These are phyloP conservation scores for Trichechus manatus DNA, from an alignment of 2,113 vertebrate species.

Conservation along the genomic window DNA sequence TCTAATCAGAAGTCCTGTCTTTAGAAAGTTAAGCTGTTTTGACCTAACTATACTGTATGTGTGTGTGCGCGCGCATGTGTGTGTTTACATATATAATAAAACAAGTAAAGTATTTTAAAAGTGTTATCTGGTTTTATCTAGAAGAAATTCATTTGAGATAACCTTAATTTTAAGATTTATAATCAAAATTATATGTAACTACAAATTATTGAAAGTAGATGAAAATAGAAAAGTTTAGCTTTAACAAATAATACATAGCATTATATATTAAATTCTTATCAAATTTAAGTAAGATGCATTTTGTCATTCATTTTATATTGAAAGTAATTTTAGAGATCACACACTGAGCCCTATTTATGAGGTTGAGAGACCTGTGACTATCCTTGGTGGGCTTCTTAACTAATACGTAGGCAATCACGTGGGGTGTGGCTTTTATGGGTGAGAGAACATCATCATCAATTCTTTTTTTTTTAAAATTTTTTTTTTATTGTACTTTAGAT, in stretches of 20 bases:
- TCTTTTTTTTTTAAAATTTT: background rate
- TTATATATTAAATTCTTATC: conserved; percentile 1
- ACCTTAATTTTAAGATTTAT: conserved; percentile 27
- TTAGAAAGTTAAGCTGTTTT: conserved; percentile 64
- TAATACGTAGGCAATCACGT: background rate
- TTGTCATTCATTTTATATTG: conserved; percentile 29
- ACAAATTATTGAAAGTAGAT: conserved; percentile 18
- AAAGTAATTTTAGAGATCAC: background rate
- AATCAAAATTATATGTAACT: conserved; percentile 6
- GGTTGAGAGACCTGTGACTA: background rate
- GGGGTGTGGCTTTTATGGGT: background rate
- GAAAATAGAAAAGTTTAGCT: conserved; percentile 10
- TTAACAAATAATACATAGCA: background rate
- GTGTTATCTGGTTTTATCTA: conserved; percentile 34
- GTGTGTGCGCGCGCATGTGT: too few relatives aligned
- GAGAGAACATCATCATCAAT: background rate
- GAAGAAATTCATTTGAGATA: conserved; percentile 26
- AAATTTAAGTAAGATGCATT: background rate
- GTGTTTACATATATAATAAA: background rate
- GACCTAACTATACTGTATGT: background rate
- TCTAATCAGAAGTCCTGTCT: conserved; percentile 43
- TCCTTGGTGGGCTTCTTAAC: background rate
- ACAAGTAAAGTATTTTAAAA: background rate
- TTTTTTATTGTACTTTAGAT: too few relatives aligned
- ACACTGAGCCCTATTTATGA: background rate